Evolutionary conservation across 2,888 invertebrate species (phyloP), one percentile per base, ranked within the genome.

Genomic region (Rutpela maculata): DNA sequence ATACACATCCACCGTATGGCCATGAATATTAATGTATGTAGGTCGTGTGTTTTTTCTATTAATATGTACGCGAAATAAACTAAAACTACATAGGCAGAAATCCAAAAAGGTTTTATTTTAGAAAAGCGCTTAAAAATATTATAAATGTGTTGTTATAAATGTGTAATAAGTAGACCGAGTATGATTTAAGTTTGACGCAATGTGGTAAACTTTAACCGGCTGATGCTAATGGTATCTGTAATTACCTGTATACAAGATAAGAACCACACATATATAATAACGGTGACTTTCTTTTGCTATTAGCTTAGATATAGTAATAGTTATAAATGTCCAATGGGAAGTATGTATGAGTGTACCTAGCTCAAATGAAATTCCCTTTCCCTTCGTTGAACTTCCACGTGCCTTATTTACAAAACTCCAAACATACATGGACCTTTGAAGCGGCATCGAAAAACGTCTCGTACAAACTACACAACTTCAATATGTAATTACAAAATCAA

Each of bases 401-500:
- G 59, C 22, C 6, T 60, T 31, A 31, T 60, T 26, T 60, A 50
- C 50, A 50, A 0, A 50, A 50, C 50, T 17, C 50, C 50, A n/a
- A n/a, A n/a, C n/a, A 4, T 50, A n/a, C 50, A n/a, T 50, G 4
- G 1, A n/a, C 15, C 50, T 50, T 50, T 50, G 62, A 62, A 31
- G 26, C 1, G 11, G 15, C n/a, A 17, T 26, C 31, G 15, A n/a
- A 60, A 60, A 11, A 4, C 31, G n/a, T 12, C n/a, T 31, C 12
- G 15, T 62, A 62, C 50, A 3, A 50, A 50, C 50, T 50, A 17
- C 17, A 65, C 63, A 38, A 12, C 9, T 17, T 35, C 63, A 38
- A 38, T 38, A n/a, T 11, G 38, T 43, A 67, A 67, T 50, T 67
- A 65, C 65, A 18, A 43, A 65, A 65, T 43, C 17, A 35, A 22